These are phyloP conservation scores for Labia minor DNA, from an alignment of 2,888 invertebrate species.

Conservation along the genomic window DNA sequence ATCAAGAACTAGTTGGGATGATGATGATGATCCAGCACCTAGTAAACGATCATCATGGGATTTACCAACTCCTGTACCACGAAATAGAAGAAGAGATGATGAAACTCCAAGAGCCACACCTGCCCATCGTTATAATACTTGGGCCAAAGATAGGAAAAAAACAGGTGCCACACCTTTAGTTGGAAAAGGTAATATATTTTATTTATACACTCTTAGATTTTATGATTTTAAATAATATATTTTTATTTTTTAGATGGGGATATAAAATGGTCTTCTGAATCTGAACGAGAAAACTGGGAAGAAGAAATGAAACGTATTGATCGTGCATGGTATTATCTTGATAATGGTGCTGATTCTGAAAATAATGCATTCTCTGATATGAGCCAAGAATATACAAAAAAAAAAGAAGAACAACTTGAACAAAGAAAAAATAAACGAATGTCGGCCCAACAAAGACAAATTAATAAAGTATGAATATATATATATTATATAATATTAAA, in stretches of 20 bases:
- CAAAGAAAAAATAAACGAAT: constrained; percentile 82
- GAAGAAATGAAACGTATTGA: constrained; percentile 83
- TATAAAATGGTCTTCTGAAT: constrained; percentile 52
- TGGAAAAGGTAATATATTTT: constrained; percentile 36
- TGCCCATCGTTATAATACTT: constrained; percentile 62
- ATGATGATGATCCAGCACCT: constrained; percentile 50
- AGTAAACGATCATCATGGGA: constrained; percentile 78
- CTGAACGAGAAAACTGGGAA: constrained; percentile 76
- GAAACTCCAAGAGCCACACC: constrained; percentile 78
- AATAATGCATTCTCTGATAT: constrained; percentile 84
- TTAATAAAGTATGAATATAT: constrained; percentile 61
- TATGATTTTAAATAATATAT: background rate
- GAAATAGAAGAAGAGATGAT: constrained; percentile 39
- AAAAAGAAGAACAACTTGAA: constrained; percentile 86
- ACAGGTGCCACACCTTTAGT: constrained; percentile 53
- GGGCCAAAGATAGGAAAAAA: constrained; percentile 57
- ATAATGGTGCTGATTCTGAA: constrained; percentile 79
- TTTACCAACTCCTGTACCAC: constrained; percentile 83
- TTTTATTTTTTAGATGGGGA: constrained; percentile 37
- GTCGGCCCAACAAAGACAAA: constrained; percentile 91
- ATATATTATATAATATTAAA: too few species aligned
- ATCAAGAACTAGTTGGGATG: constrained; percentile 63
- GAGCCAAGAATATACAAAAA: constrained; percentile 83
- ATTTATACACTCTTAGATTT: too few species aligned
- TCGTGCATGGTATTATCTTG: constrained; percentile 94